A percentile compares a stretch with the other conserved stretches of the same genome.
Conservation (phyloP, 2,113 vertebrate genomes). For the Speoplatyrhinus poulsoni region DNA sequence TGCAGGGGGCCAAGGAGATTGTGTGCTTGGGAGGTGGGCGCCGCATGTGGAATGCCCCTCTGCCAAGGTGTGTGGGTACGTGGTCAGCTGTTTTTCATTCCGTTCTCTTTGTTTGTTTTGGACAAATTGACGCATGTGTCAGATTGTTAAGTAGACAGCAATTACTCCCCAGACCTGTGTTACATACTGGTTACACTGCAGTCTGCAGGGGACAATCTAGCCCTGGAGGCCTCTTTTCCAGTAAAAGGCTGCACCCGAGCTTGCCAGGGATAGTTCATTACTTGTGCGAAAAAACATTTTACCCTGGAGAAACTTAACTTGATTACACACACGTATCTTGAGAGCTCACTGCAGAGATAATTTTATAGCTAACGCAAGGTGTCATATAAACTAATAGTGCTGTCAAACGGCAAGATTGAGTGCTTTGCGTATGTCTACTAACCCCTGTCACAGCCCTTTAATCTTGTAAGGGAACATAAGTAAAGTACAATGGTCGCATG, state of each 20-base stretch:
- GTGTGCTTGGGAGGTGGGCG: conserved; percentile 78
- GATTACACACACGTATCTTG: conserved; percentile 9
- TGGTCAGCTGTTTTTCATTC: conserved; percentile 74
- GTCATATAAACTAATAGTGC: conserved; percentile 14
- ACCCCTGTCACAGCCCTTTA: conserved; percentile 1
- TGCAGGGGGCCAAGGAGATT: conserved; percentile 73
- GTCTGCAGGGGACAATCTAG: conserved; percentile 13
- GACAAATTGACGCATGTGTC: background rate
- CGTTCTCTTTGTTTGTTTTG: conserved; percentile 38
- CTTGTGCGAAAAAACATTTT: background rate
- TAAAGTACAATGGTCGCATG: background rate
- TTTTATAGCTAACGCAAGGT: conserved; percentile 9
- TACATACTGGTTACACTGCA: conserved; percentile 6
- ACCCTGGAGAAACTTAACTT: conserved; percentile 6
- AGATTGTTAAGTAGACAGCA: background rate
- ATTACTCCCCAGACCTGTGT: conserved; percentile 16
- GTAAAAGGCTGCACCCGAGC: background rate
- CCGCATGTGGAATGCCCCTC: conserved; percentile 79
- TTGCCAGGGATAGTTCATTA: background rate
- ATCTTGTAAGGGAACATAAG: background rate
- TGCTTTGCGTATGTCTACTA: conserved; percentile 1
- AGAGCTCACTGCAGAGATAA: conserved; percentile 17
- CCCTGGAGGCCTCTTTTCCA: conserved; percentile 5
- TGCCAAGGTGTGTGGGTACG: conserved; percentile 85
- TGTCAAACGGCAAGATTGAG: conserved; percentile 11